Base-by-base conservation (phyloP, 2,888 invertebrate genomes). In the Microctonus brassicae region DNA sequence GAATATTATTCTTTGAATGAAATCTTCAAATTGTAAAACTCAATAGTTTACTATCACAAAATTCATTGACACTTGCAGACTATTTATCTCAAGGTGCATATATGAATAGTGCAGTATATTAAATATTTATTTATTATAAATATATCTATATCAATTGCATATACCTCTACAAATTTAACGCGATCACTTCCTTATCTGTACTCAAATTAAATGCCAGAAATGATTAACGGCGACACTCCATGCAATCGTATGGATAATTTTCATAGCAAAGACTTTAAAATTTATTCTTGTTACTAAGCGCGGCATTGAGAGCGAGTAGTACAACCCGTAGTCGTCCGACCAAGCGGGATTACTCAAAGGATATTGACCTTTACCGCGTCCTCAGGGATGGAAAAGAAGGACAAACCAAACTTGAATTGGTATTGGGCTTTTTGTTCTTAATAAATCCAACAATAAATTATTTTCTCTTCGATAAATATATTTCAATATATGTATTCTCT, bases 341-440 rank as follows among this genome's bases (percentile, higher is more conserved):
- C 66, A 64, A 74, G 60, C 79, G 79, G 77, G 78, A 83, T 79
- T 77, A n/a, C 77, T 76, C 77, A 69, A 76, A 80, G 79, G 79
- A 81, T 83, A 79, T 82, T 82, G 83, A 82, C 81, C 80, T 76
- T 72, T 73, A 47, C 47, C 17, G 57, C 69, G 58, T 63, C 63
- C 29, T 39, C 69, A 57, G 39, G 17, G 62, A 68, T 68, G 29
- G 34, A 69, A 55, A 61, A 61, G 17, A 36, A 61, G 24, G 20
- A 39, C 17, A 22, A 42, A 29, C 42, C 63, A 63, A 63, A 63
- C 47, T 63, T 63, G 5, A 58, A 17, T 9, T 58, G 13, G 1
- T 55, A 26, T 55, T 5, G 26, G 24, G 13, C 55, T 22, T 47
- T 68, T 60, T n/a, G 22, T 39, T 24, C 55, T 22, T 22, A 24